Evolutionary conservation across 2,113 vertebrate genomes (phyloP).

Genomic region (Pangasianodon gigas): DNA sequence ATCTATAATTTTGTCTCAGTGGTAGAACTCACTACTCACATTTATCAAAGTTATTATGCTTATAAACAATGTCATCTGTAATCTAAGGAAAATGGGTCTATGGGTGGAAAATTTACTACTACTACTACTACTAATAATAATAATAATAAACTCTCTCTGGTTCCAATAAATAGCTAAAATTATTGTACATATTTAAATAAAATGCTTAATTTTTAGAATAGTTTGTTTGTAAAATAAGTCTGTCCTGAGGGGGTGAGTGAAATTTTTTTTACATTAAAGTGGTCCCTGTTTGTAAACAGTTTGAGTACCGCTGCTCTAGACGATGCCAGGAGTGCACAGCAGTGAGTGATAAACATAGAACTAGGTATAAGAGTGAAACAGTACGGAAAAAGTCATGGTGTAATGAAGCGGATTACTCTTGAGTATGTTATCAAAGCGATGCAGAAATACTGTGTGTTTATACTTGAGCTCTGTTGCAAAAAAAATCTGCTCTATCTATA

Average conservation of each 20-base stretch:
- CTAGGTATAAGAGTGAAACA: background rate
- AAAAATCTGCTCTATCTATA: background rate
- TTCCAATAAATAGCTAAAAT: background rate
- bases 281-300: background rate
- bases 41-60: background rate
- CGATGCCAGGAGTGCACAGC: background rate
- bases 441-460: background rate
- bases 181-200: background rate
- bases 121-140: background rate
- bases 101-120: background rate
- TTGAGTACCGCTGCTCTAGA: background rate
- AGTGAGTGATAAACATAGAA: background rate
- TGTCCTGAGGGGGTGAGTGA: background rate
- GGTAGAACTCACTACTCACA: background rate
- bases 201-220: background rate
- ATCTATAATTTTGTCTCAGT: background rate
- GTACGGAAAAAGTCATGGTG: slow-evolving; percentile 8
- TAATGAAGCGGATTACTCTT: slow-evolving; percentile 13
- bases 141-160: background rate
- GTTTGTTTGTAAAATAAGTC: background rate
- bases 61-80: background rate
- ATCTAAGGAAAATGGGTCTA: background rate
- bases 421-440: background rate
- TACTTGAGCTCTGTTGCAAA: background rate
- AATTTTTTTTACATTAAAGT: background rate